Evolutionary conservation across 2,113 vertebrate species (phyloP), one percentile per base, ranked within the genome.

Genomic region (Callospermophilus lateralis): DNA sequence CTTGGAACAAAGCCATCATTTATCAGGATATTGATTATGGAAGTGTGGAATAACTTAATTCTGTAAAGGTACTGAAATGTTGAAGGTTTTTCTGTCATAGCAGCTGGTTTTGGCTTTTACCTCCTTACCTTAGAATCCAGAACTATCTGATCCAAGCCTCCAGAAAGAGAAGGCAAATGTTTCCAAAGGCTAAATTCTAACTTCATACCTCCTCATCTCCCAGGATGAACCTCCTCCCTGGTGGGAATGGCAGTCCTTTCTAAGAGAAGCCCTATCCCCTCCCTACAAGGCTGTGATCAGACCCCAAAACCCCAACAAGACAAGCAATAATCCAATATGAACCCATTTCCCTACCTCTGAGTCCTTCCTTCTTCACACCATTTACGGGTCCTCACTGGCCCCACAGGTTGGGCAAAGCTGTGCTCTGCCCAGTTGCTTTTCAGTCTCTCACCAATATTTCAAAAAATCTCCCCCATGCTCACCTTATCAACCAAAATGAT

Each of bases 1-100:
- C 48, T 34, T 85, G 22, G 45, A 93, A 93, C 37, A 96, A 85
- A 83, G 37, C n/a, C 45, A 68, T 26, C 68, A n/a, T 37, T 85
- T 63, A 61, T 11, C 53, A 42, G 3, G 30, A 90, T 10, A 65
- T 70, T 76, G 80, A 61, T 77, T 92, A 67, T 48, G 61, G 53
- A 95, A 77, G 42, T 26, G 48, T 90, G n/a, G 95, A 83, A 72
- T 83, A 83, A 61, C 39, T 89, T 53, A 77, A 73, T 37, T 80
- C 42, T 86, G 67, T 70, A 93, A 83, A 85, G 68, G 65, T 95
- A 87, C 10, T 42, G 17, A 94, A 67, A 80, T n/a, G 6, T 45
- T 70, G 74, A 87, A 24, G 5, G 28, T 15, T 70, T 84, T 34
- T 92, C 70, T 88, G n/a, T 88, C 76, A 88, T 0, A 34, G 58